Conservation (phyloP, 2,797 vertebrate species). For the Ambastaia sidthimunki region DNA sequence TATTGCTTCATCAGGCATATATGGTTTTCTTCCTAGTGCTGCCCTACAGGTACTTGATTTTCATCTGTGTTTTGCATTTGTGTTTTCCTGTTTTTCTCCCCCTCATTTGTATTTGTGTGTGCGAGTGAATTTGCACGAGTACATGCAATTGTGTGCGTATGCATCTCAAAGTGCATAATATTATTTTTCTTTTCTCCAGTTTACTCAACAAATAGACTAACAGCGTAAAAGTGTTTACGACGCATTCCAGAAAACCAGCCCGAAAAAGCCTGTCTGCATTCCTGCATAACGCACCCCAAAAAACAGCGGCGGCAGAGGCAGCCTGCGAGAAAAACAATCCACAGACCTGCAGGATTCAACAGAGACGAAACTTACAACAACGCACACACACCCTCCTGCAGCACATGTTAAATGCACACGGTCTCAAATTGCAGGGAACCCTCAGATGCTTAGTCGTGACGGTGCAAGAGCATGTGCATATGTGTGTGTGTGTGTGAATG, state of each 20-base stretch:
- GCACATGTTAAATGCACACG: slow-evolving; percentile 70
- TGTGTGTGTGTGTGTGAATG: slow-evolving; percentile 13
- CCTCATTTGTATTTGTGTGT: slow-evolving; percentile 39
- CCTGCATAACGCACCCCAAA: slow-evolving; percentile 55
- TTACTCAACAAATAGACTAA: slow-evolving; percentile 62
- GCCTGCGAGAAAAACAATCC: slow-evolving; percentile 55
- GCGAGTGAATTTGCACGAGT: slow-evolving; percentile 51
- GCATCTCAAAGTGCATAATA: slow-evolving; percentile 47
- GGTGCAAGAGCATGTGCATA: slow-evolving; percentile 42
- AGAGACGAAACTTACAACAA: slow-evolving; percentile 59
- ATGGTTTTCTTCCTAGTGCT: slow-evolving; percentile 31
- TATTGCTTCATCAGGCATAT: slow-evolving; percentile 39
- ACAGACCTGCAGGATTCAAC: slow-evolving; percentile 60
- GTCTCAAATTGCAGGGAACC: slow-evolving; percentile 79
- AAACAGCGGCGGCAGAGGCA: slow-evolving; percentile 52
- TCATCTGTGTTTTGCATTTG: slow-evolving; percentile 37
- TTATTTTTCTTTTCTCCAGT: slow-evolving; percentile 54
- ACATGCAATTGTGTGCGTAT: slow-evolving; percentile 41
- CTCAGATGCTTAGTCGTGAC: slow-evolving; percentile 67
- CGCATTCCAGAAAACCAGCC: slow-evolving; percentile 70
- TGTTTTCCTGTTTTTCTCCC: slow-evolving; percentile 62
- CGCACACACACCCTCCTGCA: slow-evolving; percentile 51
- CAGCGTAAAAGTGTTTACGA: slow-evolving; percentile 62
- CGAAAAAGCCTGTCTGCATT: slow-evolving; percentile 56
- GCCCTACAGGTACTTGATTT: slow-evolving; percentile 57